Conservation (phyloP, 2,113 vertebrate genomes). For the Ammodytes marinus region DNA sequence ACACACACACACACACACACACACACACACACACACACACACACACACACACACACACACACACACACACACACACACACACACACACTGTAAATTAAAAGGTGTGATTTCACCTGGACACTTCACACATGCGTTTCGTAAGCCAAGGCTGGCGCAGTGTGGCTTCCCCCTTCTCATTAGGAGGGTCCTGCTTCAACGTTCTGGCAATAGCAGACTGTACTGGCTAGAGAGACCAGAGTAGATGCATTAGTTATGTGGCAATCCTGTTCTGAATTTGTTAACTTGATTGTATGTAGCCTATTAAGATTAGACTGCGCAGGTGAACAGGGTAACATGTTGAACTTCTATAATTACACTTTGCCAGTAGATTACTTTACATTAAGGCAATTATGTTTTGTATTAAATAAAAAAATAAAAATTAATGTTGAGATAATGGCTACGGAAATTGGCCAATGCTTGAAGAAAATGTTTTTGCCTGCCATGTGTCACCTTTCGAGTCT, state of each 20-base stretch:
- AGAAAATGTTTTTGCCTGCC: too few relatives aligned
- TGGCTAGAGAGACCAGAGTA: background rate
- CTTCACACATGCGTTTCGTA: constrained; percentile 50
- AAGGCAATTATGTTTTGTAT: too few relatives aligned
- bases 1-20: constrained; percentile 16
- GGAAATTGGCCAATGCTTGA: too few relatives aligned
- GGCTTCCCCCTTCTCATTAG: constrained; percentile 36
- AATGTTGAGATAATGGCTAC: too few relatives aligned
- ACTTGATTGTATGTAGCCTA: background rate
- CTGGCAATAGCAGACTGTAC: background rate
- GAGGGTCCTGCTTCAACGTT: constrained; percentile 2
- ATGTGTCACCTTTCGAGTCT: background rate
- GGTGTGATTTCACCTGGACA: constrained; percentile 65
- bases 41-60: constrained; percentile 16
- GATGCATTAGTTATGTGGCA: background rate
- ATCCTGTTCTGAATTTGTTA: background rate
- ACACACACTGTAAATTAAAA: background rate
- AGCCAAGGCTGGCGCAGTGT: constrained; percentile 32
- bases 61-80: constrained; percentile 9
- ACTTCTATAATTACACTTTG: too few relatives aligned
- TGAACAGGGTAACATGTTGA: too few relatives aligned
- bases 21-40: constrained; percentile 16
- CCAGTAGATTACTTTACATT: too few relatives aligned
- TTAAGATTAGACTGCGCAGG: too few relatives aligned
- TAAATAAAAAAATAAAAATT: too few relatives aligned